phyloP scores from a whole-genome alignment of 1,140 invertebrate species.

The Aphelinus certus region DNA sequence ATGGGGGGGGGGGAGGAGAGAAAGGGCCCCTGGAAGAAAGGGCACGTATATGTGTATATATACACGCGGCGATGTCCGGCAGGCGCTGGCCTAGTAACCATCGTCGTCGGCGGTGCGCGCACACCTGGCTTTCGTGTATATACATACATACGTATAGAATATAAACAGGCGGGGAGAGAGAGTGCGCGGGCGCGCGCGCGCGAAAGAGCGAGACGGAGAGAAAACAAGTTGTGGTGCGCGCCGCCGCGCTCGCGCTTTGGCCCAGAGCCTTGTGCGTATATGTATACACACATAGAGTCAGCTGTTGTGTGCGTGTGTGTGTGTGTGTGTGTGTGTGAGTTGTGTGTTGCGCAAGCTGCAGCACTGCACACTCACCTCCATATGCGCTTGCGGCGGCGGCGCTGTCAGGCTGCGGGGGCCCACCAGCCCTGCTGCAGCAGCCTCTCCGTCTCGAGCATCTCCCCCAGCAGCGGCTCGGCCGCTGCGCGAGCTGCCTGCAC shows the following conservation, averaged over 20 bases:
- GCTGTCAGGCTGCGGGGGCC: too few relatives aligned
- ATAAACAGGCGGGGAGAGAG: not conserved
- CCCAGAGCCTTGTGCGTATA: not conserved
- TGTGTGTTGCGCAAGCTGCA: not conserved
- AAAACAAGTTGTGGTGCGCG: constrained; percentile 15
- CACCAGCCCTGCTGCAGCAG: not conserved
- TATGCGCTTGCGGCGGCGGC: constrained; percentile 61
- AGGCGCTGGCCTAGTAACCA: too few relatives aligned
- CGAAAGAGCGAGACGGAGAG: constrained; percentile 32
- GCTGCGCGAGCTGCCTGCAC: not conserved
- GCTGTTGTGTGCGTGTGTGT: not conserved
- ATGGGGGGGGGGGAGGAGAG: constrained; percentile 16
- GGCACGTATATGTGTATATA: not conserved
- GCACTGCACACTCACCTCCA: constrained; percentile 57
- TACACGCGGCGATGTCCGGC: too few relatives aligned
- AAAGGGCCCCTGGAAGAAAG: constrained; percentile 12
- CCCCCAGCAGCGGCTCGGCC: not conserved
- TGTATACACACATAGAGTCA: not conserved
- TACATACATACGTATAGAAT: not conserved
- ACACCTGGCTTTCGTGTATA: not conserved
- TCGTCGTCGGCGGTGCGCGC: too few relatives aligned
- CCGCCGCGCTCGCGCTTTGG: constrained; percentile 4
- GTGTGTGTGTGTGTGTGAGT: not conserved
- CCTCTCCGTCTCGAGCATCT: constrained; percentile 20
- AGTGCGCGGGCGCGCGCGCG: not conserved